phyloP scores from a whole-genome alignment of 2,888 invertebrate genomes.

The Onchidella celtica region DNA sequence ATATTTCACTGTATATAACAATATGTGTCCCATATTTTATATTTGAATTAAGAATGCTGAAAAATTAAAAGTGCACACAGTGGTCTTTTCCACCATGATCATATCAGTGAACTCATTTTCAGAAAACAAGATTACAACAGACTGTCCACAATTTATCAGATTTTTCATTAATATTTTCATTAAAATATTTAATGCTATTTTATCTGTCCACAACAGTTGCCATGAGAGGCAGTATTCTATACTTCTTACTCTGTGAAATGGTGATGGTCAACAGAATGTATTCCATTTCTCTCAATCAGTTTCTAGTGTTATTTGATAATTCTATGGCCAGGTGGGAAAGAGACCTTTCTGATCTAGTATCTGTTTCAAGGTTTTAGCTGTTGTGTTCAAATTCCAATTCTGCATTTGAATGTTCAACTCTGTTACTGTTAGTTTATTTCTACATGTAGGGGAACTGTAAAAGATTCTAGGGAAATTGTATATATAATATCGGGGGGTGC shows the following conservation, averaged over 20 bases:
- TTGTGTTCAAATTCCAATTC: not conserved
- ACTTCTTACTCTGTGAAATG: constrained; percentile 81
- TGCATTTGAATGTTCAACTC: not conserved
- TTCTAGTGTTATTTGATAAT: constrained; percentile 79
- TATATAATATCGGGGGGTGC: no score
- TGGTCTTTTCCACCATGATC: no score
- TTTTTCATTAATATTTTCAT: no score
- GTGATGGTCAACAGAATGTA: constrained; percentile 80
- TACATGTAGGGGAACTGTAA: not conserved
- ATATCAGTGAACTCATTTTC: no score
- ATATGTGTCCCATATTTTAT: no score
- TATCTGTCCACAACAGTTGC: no score
- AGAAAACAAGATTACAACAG: no score
- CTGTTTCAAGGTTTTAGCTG: not conserved
- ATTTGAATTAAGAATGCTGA: no score
- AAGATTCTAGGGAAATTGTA: not conserved
- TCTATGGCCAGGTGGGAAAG: constrained; percentile 76
- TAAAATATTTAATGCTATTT: no score
- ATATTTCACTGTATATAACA: no score
- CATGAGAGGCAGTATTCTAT: constrained; percentile 79
- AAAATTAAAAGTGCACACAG: no score
- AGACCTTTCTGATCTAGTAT: not conserved
- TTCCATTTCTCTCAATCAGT: constrained; percentile 80
- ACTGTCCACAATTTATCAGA: no score
- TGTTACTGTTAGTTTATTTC: not conserved